Conservation (phyloP, 2,888 invertebrate genomes). For the Heliconius sara region DNA sequence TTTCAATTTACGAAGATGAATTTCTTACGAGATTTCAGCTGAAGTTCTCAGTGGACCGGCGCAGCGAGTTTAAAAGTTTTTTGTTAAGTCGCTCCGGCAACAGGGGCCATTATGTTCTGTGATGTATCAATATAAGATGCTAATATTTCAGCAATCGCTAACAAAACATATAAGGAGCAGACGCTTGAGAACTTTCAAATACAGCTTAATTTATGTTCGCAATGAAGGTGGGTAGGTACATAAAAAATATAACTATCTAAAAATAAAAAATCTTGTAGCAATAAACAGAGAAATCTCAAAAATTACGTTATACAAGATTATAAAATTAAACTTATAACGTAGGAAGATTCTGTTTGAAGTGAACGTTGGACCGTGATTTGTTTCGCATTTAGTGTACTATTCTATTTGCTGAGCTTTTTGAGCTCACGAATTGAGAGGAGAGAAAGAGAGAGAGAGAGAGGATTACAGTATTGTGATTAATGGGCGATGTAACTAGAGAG, state of each 20-base stretch:
- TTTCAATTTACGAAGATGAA: conserved; percentile 54
- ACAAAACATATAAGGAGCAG: neutral
- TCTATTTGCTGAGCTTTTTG: conserved; percentile 17
- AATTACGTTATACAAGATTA: neutral
- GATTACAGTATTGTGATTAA: conserved; percentile 47
- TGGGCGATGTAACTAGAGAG: conserved; percentile 46
- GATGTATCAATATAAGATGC: conserved; percentile 10
- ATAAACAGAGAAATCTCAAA: neutral
- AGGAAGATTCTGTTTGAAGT: conserved; percentile 8
- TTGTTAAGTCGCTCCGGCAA: conserved; percentile 30
- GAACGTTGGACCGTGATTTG: conserved; percentile 13
- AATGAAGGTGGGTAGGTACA: too few species aligned
- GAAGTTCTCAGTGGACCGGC: conserved; percentile 46
- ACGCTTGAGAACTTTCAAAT: neutral
- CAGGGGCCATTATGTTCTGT: conserved; percentile 14
- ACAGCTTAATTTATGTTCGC: neutral
- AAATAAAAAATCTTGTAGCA: neutral
- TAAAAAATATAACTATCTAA: too few species aligned
- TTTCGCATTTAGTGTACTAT: conserved; percentile 19
- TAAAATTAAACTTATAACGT: conserved; percentile 9
- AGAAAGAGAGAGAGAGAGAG: neutral
- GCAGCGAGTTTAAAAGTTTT: conserved; percentile 41
- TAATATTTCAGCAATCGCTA: neutral
- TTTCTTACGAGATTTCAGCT: conserved; percentile 48
- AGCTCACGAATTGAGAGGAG: conserved; percentile 28